These are phyloP conservation scores for Syngnathus rostellatus DNA, from an alignment of 2,797 vertebrate genomes.

Conservation along the genomic window DNA sequence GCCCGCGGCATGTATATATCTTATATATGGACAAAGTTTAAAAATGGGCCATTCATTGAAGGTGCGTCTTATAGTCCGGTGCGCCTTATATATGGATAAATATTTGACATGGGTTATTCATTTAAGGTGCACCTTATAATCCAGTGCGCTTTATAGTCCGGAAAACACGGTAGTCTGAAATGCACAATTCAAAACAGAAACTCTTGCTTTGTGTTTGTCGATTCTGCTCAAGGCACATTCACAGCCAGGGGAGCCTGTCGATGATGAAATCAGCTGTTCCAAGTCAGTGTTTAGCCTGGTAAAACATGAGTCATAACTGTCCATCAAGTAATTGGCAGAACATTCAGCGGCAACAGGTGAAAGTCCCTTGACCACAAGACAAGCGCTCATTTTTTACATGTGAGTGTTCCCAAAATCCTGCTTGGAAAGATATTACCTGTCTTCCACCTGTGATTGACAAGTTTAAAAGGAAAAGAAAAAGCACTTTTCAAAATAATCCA, in stretches of 20 bases:
- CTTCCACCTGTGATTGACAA: background rate
- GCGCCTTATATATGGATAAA: too few species aligned
- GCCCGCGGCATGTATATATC: too few species aligned
- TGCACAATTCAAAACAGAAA: background rate
- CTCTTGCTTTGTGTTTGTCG: background rate
- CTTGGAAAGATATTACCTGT: background rate
- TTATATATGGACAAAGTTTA: too few species aligned
- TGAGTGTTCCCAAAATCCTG: background rate
- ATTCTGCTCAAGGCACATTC: background rate
- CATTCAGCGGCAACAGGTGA: slow-evolving; percentile 10
- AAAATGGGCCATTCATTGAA: too few species aligned
- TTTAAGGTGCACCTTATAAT: too few species aligned
- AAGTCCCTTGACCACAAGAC: slow-evolving; percentile 7
- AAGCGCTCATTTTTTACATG: background rate
- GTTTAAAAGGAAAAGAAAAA: background rate
- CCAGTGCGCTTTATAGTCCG: too few species aligned
- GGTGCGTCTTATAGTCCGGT: too few species aligned
- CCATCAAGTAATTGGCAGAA: slow-evolving; percentile 18
- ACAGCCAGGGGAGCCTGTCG: background rate
- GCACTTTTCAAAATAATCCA: background rate
- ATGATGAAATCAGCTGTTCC: slow-evolving; percentile 12
- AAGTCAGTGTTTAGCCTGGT: slow-evolving; percentile 5
- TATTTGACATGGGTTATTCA: too few species aligned
- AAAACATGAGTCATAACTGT: slow-evolving; percentile 4
- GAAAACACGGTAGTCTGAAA: too few species aligned